These are phyloP conservation scores for Capitulum mitella DNA, from an alignment of 2,888 invertebrate species.

Conservation along the genomic window DNA sequence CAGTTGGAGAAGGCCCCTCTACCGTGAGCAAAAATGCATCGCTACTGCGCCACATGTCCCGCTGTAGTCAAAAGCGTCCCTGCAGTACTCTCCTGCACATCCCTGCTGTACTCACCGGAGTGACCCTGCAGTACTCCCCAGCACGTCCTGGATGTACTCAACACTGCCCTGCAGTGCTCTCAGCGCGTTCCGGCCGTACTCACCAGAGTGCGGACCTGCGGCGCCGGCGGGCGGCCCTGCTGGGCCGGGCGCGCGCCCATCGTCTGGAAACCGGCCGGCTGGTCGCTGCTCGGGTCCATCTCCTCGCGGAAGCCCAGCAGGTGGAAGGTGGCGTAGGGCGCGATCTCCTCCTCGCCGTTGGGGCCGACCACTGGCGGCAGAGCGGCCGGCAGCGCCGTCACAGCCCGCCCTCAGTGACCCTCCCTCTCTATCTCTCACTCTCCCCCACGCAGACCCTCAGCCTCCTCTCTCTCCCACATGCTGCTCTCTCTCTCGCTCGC, in stretches of 20 bases:
- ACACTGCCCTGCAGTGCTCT: no score
- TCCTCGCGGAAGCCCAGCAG: conserved; percentile 89
- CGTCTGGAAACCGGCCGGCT: conserved; percentile 61
- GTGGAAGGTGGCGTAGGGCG: conserved; percentile 95
- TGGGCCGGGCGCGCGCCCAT: conserved; percentile 43
- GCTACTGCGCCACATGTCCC: no score
- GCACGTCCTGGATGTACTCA: no score
- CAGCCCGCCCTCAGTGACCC: not conserved
- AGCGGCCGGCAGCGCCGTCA: not conserved
- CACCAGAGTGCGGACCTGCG: not conserved
- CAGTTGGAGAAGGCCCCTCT: no score
- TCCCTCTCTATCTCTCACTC: not conserved
- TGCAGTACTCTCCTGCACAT: no score
- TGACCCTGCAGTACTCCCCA: no score
- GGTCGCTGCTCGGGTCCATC: conserved; percentile 56
- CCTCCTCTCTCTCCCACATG: no score
- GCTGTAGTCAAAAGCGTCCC: no score
- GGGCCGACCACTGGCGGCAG: conserved; percentile 6
- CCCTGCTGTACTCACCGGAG: no score
- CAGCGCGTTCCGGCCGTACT: no score
- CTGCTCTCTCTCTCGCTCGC: not conserved
- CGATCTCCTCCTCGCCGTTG: conserved; percentile 81
- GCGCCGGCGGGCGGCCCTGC: conserved; percentile 26
- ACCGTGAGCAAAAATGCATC: no score
- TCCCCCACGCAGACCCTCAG: not conserved